Evolutionary conservation across 2,797 vertebrate genomes (phyloP).

Genomic region (Enoplosus armatus): DNA sequence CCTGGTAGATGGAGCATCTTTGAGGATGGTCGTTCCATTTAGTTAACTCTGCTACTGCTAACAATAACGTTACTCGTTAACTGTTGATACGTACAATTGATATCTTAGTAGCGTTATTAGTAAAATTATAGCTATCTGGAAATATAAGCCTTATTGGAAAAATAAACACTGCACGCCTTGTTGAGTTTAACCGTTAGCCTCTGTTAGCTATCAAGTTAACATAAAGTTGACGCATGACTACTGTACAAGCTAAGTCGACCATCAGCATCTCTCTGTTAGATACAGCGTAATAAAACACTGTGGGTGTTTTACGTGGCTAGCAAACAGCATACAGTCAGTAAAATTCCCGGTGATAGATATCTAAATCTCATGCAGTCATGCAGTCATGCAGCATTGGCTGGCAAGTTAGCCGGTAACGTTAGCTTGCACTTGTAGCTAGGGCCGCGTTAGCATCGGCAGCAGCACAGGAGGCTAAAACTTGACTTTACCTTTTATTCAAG

Average conservation of each 20-base stretch:
- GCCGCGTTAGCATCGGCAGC: conserved; percentile 47
- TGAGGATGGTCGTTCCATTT: neutral
- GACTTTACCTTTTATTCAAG: conserved; percentile 65
- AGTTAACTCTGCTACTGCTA: neutral
- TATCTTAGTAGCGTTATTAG: neutral
- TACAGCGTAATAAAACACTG: fast-evolving
- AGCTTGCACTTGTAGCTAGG: conserved; percentile 50
- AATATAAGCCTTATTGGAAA: neutral
- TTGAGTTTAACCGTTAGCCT: neutral
- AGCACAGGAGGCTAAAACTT: neutral
- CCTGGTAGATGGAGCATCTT: neutral
- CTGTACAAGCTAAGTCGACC: neutral
- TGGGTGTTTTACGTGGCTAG: fast-evolving
- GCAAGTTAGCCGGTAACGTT: conserved; percentile 26
- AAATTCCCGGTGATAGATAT: fast-evolving
- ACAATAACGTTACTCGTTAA: neutral
- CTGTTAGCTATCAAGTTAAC: neutral
- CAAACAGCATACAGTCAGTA: fast-evolving
- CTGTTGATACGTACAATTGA: neutral
- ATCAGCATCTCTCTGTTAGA: neutral
- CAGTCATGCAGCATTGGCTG: neutral
- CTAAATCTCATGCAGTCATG: neutral
- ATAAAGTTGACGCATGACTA: neutral
- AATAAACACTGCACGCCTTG: neutral
- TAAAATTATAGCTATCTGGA: neutral